Conservation (phyloP, 2,888 invertebrate species). For the Philereme vetulata region DNA sequence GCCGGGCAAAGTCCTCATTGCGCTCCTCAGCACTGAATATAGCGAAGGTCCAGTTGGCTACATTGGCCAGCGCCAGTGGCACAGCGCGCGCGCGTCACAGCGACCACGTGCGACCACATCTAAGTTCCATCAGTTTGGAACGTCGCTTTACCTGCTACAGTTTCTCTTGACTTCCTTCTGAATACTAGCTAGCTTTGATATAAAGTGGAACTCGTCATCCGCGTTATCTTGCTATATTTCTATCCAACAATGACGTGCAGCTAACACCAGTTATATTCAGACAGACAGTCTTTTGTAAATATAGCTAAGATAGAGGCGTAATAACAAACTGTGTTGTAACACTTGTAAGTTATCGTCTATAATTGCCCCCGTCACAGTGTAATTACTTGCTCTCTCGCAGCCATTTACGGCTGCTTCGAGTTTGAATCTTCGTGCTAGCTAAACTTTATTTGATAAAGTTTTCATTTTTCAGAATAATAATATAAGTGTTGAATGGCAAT, state of each 20-base stretch:
- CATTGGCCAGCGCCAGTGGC: slow-evolving; percentile 84
- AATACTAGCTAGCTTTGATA: too few relatives aligned
- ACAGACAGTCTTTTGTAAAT: slow-evolving; percentile 11
- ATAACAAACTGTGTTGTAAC: slow-evolving; percentile 44
- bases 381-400: slow-evolving; percentile 35
- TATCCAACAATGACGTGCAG: too few relatives aligned
- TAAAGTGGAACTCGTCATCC: too few relatives aligned
- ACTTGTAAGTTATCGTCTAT: slow-evolving; percentile 42
- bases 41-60: slow-evolving; percentile 34
- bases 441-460: not conserved
- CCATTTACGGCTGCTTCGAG: slow-evolving; percentile 23
- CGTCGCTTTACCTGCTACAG: too few relatives aligned
- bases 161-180: too few relatives aligned
- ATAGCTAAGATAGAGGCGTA: slow-evolving; percentile 29
- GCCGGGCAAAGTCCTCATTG: slow-evolving; percentile 90
- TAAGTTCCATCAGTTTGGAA: too few relatives aligned
- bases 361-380: slow-evolving; percentile 43
- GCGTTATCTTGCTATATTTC: too few relatives aligned
- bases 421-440: slow-evolving; percentile 16
- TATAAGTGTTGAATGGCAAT: too few relatives aligned
- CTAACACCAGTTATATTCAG: not conserved
- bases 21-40: slow-evolving; percentile 79
- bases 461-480: not conserved
- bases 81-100: slow-evolving; percentile 81
- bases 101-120: too few relatives aligned